phyloP scores from a whole-genome alignment of 2,113 vertebrate genomes.

The Brachyistius frenatus region DNA sequence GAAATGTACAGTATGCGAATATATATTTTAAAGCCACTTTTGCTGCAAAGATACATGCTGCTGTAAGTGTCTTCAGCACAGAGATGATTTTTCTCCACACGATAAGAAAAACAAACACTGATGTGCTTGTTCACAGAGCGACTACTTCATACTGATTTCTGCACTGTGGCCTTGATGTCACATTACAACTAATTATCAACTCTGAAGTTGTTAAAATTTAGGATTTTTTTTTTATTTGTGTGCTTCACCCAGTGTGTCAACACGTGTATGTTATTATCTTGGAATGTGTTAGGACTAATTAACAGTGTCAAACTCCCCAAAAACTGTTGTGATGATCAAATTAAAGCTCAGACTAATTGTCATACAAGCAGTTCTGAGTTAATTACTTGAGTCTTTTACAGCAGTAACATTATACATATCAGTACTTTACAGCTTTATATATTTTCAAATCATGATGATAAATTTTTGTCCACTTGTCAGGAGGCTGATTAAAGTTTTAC shows the following conservation, averaged over 20 bases:
- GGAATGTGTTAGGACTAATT: constrained; percentile 29
- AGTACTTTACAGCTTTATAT: constrained; percentile 5
- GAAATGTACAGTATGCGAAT: constrained; percentile 9
- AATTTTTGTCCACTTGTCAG: constrained; percentile 16
- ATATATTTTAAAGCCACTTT: constrained; percentile 37
- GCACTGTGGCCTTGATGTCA: constrained; percentile 13
- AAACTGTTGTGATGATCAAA: constrained; percentile 7
- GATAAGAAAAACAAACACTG: constrained; percentile 20
- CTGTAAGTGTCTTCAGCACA: background rate
- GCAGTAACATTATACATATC: background rate
- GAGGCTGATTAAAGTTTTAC: constrained; percentile 27
- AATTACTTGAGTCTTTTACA: constrained; percentile 7
- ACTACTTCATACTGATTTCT: background rate
- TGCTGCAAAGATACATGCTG: constrained; percentile 5
- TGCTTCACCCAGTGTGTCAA: constrained; percentile 12
- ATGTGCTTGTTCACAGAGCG: constrained; percentile 5
- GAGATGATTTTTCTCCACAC: constrained; percentile 7
- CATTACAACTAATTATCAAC: constrained; percentile 5
- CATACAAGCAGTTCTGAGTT: background rate
- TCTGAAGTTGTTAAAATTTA: background rate
- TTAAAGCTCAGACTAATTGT: constrained; percentile 6
- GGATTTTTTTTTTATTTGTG: background rate
- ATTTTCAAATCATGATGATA: constrained; percentile 14
- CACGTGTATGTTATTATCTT: constrained; percentile 6
- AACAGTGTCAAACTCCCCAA: constrained; percentile 20